A percentile compares a stretch with the other conserved stretches of the same genome.
These are phyloP conservation scores for Dicerorhinus sumatrensis DNA, from an alignment of 2,113 vertebrate genomes.

Conservation along the genomic window DNA sequence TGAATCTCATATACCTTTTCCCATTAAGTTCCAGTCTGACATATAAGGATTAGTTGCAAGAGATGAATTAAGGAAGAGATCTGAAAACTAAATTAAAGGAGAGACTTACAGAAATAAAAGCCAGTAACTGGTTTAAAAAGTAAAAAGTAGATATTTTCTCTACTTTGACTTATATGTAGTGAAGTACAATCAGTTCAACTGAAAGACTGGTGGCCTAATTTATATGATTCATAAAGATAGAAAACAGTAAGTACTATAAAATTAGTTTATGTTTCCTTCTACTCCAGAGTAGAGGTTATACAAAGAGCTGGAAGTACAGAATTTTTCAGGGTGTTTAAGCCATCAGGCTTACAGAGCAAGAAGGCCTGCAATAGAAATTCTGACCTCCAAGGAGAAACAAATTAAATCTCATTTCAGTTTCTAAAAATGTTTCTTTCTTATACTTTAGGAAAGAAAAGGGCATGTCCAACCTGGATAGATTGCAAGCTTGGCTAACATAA, in stretches of 20 bases:
- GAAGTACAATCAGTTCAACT: neutral
- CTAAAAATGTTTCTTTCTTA: constrained; percentile 23
- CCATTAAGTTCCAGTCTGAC: constrained; percentile 2
- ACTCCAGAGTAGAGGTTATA: neutral
- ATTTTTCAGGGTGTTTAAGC: constrained; percentile 32
- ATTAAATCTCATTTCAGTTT: neutral
- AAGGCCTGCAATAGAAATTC: neutral
- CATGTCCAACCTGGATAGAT: constrained; percentile 1
- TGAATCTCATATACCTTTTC: constrained; percentile 13
- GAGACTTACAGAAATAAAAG: neutral
- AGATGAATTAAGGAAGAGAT: constrained; percentile 52
- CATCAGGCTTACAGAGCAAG: neutral
- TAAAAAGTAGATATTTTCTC: constrained; percentile 2
- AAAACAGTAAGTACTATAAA: neutral
- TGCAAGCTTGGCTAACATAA: constrained; percentile 27
- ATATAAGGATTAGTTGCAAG: constrained; percentile 22
- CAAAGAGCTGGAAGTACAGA: neutral
- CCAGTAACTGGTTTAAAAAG: constrained; percentile 25
- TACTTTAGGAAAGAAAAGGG: constrained; percentile 25
- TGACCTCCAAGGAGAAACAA: constrained; percentile 24
- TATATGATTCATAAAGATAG: neutral
- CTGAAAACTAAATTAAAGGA: constrained; percentile 11
- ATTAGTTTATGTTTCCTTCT: neutral
- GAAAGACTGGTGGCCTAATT: neutral
- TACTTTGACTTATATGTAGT: neutral